A percentile compares a stretch with the other conserved stretches of the same genome.
These are phyloP conservation scores for Chironomus tentans DNA, from an alignment of 2,888 invertebrate species.

Conservation along the genomic window DNA sequence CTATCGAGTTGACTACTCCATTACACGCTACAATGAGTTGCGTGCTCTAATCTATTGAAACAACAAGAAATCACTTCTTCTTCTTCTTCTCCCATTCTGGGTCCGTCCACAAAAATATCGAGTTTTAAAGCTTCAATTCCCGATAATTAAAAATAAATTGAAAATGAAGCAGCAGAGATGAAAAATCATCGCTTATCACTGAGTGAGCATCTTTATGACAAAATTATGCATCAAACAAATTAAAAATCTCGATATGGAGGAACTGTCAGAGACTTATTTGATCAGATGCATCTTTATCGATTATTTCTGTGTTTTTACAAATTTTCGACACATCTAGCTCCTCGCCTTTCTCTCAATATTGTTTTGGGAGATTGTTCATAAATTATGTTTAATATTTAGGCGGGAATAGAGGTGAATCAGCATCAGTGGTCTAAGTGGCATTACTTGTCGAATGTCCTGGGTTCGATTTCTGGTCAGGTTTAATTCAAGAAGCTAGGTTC, in stretches of 20 bases:
- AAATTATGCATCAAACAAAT: constrained; percentile 15
- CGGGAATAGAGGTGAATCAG: no score
- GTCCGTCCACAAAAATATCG: no score
- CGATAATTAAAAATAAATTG: not conserved
- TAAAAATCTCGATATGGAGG: not conserved
- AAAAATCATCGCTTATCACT: not conserved
- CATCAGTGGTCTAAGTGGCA: no score
- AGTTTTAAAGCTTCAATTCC: not conserved
- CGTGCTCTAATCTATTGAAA: not conserved
- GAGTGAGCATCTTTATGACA: not conserved
- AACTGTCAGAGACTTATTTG: not conserved
- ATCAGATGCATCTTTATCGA: not conserved
- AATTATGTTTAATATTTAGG: no score
- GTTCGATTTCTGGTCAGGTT: no score
- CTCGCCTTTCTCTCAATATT: not conserved
- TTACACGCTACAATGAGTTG: constrained; percentile 13
- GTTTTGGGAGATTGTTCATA: no score
- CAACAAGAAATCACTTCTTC: no score
- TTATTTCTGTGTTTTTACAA: not conserved
- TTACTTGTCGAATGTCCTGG: no score
- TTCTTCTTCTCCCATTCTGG: no score
- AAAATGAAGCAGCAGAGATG: not conserved
- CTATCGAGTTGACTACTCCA: constrained; percentile 14
- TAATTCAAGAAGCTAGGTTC: no score
- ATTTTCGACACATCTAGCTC: constrained; percentile 12